Evolutionary conservation across 2,113 vertebrate species (phyloP).

Genomic region (Myrmecobius fasciatus): DNA sequence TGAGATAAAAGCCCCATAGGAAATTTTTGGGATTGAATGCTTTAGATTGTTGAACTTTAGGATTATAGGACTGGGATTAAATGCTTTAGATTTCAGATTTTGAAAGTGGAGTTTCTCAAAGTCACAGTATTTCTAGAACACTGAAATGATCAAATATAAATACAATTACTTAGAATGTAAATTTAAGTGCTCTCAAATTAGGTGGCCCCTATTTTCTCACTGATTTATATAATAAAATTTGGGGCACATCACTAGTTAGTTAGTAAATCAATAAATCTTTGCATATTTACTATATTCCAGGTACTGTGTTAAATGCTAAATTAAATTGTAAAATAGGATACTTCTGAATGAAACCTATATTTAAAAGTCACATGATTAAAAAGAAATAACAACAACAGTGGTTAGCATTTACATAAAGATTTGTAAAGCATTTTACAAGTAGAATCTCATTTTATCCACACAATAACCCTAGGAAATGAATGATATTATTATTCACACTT

Average conservation of each 20-base stretch:
- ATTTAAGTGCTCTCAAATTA: neutral
- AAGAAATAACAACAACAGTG: neutral
- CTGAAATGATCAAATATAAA: conserved; percentile 60
- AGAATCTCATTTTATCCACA: neutral
- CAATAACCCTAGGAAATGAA: neutral
- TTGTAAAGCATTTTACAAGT: neutral
- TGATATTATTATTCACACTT: neutral
- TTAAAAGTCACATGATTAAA: neutral
- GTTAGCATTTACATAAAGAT: neutral
- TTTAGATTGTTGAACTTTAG: too few species aligned
- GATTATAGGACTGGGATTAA: conserved; percentile 65
- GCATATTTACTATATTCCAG: neutral
- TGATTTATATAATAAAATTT: conserved; percentile 63
- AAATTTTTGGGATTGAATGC: conserved; percentile 65
- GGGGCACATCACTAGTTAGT: conserved; percentile 38
- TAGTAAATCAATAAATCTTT: neutral
- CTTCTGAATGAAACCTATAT: neutral
- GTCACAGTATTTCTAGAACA: conserved; percentile 60
- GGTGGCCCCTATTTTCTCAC: conserved; percentile 44
- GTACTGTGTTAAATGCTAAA: neutral
- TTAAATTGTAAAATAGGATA: neutral
- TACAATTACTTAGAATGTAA: conserved; percentile 39
- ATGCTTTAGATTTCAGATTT: conserved; percentile 69
- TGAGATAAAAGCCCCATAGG: conserved; percentile 59
- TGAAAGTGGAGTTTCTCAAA: conserved; percentile 69